A percentile compares a stretch with the other conserved stretches of the same genome.
Evolutionary conservation across 2,888 invertebrate species (phyloP).

Genomic region (Lochmaea capreae): DNA sequence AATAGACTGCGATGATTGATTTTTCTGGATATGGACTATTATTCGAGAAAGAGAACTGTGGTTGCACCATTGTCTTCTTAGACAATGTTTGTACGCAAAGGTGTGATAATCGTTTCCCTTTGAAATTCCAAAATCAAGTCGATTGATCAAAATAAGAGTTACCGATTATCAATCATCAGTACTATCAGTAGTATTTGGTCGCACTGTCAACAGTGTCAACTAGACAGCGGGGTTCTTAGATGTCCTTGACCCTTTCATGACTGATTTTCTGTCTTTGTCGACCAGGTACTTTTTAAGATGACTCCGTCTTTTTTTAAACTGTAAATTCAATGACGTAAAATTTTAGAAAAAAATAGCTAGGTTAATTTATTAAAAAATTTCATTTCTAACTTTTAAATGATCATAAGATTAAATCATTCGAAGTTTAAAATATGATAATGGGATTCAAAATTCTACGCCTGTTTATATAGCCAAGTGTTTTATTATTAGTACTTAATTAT

Average conservation of each 20-base stretch:
- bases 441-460: background rate
- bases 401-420: background rate
- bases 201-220: background rate
- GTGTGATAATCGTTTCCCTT: too few species aligned
- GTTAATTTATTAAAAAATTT: background rate
- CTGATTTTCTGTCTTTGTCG: background rate
- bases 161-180: too few species aligned
- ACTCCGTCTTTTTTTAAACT: background rate
- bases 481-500: background rate
- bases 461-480: background rate
- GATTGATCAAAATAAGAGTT: too few species aligned
- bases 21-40: background rate
- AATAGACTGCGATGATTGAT: too few species aligned
- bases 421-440: background rate
- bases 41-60: background rate
- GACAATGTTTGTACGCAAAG: too few species aligned
- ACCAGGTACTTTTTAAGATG: background rate
- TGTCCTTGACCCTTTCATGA: background rate
- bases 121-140: too few species aligned
- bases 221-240: background rate
- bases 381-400: background rate
- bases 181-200: background rate
- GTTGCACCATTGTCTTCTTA: too few species aligned
- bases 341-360: background rate
- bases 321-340: slow-evolving; percentile 1